phyloP scores from a whole-genome alignment of 2,888 invertebrate genomes.

The Campoplex nolae region DNA sequence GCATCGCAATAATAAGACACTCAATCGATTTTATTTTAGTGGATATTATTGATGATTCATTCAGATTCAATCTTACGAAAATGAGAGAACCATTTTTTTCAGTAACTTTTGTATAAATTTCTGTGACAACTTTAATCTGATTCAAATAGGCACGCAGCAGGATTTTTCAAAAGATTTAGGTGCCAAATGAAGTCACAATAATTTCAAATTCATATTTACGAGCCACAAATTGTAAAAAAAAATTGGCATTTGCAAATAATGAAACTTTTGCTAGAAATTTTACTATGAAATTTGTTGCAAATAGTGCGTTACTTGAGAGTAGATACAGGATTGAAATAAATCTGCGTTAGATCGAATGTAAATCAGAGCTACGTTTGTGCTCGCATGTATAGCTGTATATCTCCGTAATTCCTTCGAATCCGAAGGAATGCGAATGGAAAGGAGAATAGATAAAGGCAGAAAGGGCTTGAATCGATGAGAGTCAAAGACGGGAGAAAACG shows the following conservation, averaged over 20 bases:
- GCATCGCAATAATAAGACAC: too few species aligned
- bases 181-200: neutral
- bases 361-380: neutral
- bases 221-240: neutral
- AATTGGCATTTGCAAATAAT: neutral
- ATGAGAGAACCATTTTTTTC: too few species aligned
- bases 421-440: constrained; percentile 38
- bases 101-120: too few species aligned
- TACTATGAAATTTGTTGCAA: neutral
- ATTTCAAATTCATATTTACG: neutral
- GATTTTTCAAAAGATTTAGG: neutral
- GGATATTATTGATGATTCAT: too few species aligned
- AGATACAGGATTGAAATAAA: constrained; percentile 3
- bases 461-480: constrained; percentile 66
- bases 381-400: neutral
- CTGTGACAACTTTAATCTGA: too few species aligned
- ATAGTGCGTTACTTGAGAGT: neutral
- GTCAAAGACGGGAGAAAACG: constrained; percentile 43
- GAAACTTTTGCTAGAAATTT: neutral
- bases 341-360: constrained; percentile 5
- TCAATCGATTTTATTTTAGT: too few species aligned
- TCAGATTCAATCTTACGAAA: too few species aligned
- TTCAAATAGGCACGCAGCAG: neutral
- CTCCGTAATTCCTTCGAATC: neutral
- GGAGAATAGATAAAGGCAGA: constrained; percentile 62